Base-by-base conservation (phyloP, 2,797 vertebrate genomes). In the Poliocrania exsul region DNA sequence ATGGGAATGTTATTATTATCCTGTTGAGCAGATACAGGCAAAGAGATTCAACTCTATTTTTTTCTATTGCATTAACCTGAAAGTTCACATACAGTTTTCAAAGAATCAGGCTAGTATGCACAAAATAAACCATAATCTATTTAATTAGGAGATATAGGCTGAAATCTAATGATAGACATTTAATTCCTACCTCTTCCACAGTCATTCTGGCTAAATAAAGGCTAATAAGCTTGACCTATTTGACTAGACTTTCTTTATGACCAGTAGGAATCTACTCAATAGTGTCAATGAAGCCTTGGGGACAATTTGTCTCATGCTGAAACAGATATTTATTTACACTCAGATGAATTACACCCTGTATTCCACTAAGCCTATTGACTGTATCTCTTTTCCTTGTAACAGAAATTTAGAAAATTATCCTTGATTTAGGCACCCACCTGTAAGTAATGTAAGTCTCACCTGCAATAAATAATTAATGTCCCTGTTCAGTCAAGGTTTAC, bases 321-420 rank as follows among this genome's bases (percentile, higher is more conserved):
- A 95, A 61, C 13, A 81, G 56, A 58, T 26, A 56, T 49, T 75
- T 92, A 83, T 86, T 94, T 94, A 73, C 44, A 89, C 18, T 85
- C n/a, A 81, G 56, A 82, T 74, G 26, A 93, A 89, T 91, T 87
- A 33, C 9, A 49, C 19, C 13, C 35, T 67, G 26, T 42, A 56
- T 92, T 88, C 33, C 49, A 80, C 70, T 80, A 86, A 92, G 86
- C 46, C 18, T 85, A 33, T 49, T 77, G 66, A 77, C 20, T 89
- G 2, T 40, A 77, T 73, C 25, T n/a, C 26, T 16, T 82, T 77
- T 80, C n/a, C 29, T 92, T 17, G 5, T 28, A 53, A 66, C 17
- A 56, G 19, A 86, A 93, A 84, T 25, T 31, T 15, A 75, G 38
- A 69, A 90, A 75, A 69, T 35, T 84, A 47, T 65, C 6, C 86